Conservation (phyloP, 2,113 vertebrate species). For the Malurus melanocephalus region DNA sequence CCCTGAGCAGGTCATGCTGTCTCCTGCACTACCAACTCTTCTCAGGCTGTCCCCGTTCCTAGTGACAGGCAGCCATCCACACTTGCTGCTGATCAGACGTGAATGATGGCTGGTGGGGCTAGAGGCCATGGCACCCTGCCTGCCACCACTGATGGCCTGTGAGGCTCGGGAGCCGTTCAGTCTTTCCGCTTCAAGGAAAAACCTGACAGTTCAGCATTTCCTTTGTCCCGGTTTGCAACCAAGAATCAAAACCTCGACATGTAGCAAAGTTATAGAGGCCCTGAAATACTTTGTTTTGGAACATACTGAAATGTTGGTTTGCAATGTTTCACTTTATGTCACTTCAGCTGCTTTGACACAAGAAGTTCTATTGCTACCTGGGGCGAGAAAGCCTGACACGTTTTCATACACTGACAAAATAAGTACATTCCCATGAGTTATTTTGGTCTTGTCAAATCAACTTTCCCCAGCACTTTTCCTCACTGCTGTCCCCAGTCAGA, state of each 20-base stretch:
- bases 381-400: not conserved
- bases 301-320: not conserved
- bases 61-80: not conserved
- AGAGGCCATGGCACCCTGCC: rapidly evolving
- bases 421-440: not conserved
- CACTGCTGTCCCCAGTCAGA: not conserved
- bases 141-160: not conserved
- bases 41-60: not conserved
- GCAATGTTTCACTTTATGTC: not conserved
- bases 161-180: rapidly evolving
- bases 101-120: rapidly evolving
- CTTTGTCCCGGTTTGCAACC: not conserved
- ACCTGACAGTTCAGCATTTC: not conserved
- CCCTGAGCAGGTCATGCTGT: not conserved
- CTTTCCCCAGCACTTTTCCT: not conserved
- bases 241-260: not conserved
- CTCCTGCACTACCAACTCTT: rapidly evolving
- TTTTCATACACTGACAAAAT: not conserved
- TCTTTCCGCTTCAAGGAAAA: not conserved
- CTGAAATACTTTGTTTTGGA: slow-evolving; percentile 3
- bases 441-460: not conserved
- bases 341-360: rapidly evolving
- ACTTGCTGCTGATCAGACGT: not conserved
- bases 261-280: not conserved
- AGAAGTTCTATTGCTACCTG: not conserved